Percentiles rank a stretch among this genome's conserved stretches.
phyloP scores from a whole-genome alignment of 2,888 invertebrate genomes.

The Leptinotarsa tumamoca region DNA sequence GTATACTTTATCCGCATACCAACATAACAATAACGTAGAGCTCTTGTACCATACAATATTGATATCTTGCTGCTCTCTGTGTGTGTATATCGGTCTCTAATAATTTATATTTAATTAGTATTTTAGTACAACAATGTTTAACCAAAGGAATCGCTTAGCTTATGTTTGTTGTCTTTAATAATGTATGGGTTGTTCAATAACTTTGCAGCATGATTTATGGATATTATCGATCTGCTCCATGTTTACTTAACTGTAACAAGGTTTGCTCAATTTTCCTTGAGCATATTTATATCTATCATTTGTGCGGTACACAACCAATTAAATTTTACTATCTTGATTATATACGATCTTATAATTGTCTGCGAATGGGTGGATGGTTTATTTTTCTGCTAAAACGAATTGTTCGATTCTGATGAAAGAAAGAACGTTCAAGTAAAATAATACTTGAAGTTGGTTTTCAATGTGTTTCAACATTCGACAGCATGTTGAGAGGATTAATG shows the following conservation, averaged over 20 bases:
- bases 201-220: slow-evolving; percentile 56
- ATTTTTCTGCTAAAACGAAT: neutral
- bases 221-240: slow-evolving; percentile 53
- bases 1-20: slow-evolving; percentile 43
- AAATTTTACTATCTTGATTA: slow-evolving; percentile 51
- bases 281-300: slow-evolving; percentile 51
- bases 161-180: slow-evolving; percentile 54
- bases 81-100: slow-evolving; percentile 47
- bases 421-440: neutral
- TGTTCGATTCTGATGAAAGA: slow-evolving; percentile 2
- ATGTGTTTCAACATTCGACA: neutral
- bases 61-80: slow-evolving; percentile 41
- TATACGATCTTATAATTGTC: slow-evolving; percentile 34
- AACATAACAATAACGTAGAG: slow-evolving; percentile 36
- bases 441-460: neutral
- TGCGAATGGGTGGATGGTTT: slow-evolving; percentile 22
- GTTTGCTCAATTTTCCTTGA: slow-evolving; percentile 47
- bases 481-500: too few relatives aligned
- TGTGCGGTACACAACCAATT: slow-evolving; percentile 48
- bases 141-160: slow-evolving; percentile 49
- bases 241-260: slow-evolving; percentile 50
- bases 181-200: slow-evolving; percentile 51
- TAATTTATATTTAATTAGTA: slow-evolving; percentile 53
- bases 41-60: slow-evolving; percentile 45
- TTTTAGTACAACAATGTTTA: slow-evolving; percentile 51